Conservation (phyloP, 37 sponge, comb jelly and placozoan species). For the Mnemiopsis leidyi region DNA sequence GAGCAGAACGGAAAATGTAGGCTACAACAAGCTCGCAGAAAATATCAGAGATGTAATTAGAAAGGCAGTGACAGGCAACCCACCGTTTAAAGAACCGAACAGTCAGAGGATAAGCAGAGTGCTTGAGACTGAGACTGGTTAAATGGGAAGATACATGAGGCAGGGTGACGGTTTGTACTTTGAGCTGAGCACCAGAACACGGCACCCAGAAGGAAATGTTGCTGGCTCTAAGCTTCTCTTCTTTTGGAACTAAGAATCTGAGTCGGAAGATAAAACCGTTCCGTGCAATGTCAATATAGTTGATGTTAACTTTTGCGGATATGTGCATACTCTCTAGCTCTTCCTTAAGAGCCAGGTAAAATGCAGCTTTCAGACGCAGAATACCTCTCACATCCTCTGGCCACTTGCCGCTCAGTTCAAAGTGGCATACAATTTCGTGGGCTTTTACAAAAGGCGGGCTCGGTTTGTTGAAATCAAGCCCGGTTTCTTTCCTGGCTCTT, state of each 20-base stretch:
- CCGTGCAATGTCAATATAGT: conserved; percentile 31
- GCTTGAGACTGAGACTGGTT: conserved; percentile 72
- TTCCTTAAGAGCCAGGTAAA: conserved; percentile 75
- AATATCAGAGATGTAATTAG: conserved; percentile 84
- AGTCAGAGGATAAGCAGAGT: conserved; percentile 73
- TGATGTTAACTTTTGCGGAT: conserved; percentile 36
- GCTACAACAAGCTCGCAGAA: conserved; percentile 88
- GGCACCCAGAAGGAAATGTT: conserved; percentile 63
- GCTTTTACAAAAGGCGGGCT: conserved; percentile 5
- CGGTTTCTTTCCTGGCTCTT: background rate
- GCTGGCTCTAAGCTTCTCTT: background rate
- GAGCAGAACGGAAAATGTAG: conserved; percentile 74
- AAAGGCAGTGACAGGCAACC: conserved; percentile 82
- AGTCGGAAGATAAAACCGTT: conserved; percentile 44
- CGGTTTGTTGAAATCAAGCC: background rate
- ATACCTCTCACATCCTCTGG: conserved; percentile 89
- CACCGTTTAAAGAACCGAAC: conserved; percentile 86
- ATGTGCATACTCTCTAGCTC: conserved; percentile 67
- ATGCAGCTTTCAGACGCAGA: conserved; percentile 81
- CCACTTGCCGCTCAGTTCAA: conserved; percentile 98
- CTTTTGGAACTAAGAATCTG: conserved; percentile 21
- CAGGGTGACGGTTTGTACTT: background rate
- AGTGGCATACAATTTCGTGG: conserved; percentile 75
- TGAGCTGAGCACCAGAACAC: conserved; percentile 9
- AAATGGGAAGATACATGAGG: conserved; percentile 9